Conservation (phyloP, 2,113 vertebrate species). For the Meleagris gallopavo region DNA sequence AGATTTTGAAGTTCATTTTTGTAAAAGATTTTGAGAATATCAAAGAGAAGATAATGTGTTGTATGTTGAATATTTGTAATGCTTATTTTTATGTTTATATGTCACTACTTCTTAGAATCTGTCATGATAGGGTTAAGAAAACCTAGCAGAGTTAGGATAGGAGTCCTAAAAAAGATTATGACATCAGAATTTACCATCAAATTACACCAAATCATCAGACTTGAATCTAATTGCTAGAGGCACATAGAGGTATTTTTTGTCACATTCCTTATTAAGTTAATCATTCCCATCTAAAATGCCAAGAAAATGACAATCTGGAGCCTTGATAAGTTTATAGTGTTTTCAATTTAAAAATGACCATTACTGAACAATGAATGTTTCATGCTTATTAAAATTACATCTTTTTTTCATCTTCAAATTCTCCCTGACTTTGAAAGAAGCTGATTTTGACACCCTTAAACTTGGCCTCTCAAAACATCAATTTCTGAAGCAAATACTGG, state of each 20-base stretch:
- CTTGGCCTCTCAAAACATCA: rapidly evolving
- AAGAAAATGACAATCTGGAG: neutral
- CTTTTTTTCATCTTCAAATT: neutral
- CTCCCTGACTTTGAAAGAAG: neutral
- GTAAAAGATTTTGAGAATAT: neutral
- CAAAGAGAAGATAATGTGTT: neutral
- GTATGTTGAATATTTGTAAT: neutral
- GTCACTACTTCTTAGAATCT: neutral
- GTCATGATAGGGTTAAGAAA: neutral
- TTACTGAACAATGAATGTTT: neutral
- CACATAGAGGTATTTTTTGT: neutral
- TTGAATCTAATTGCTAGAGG: neutral
- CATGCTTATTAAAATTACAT: neutral
- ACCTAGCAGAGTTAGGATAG: neutral
- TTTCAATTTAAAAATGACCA: neutral
- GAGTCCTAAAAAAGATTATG: neutral
- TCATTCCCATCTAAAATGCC: neutral
- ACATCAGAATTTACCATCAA: neutral
- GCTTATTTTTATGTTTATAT: neutral
- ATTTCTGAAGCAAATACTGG: neutral
- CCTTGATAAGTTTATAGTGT: neutral
- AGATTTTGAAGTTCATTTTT: neutral
- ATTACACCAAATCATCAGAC: neutral
- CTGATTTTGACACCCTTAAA: neutral
- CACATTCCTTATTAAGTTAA: neutral